A percentile compares a stretch with the other conserved stretches of the same genome.
Conservation (phyloP, 53 echinoderm and acorn worm genomes). For the Stichopus horrens region DNA sequence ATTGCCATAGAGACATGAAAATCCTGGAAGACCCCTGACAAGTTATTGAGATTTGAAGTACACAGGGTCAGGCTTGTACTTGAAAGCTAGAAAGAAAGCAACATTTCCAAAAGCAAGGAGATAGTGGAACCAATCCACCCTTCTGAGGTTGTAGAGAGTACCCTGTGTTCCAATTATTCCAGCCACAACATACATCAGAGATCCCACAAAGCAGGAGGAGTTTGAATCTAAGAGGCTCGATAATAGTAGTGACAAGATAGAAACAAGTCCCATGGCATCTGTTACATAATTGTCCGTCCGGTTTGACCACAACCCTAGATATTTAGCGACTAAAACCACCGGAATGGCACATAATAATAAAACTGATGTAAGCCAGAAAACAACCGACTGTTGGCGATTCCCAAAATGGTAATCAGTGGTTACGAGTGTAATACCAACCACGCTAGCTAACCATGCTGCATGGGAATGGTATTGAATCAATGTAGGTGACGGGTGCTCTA, state of each 20-base stretch:
- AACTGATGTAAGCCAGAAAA: slow-evolving; percentile 55
- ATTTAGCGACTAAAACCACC: slow-evolving; percentile 33
- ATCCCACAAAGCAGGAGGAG: slow-evolving; percentile 84
- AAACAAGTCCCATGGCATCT: slow-evolving; percentile 56
- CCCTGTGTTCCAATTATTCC: slow-evolving; percentile 76
- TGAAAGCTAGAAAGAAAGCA: slow-evolving; percentile 68
- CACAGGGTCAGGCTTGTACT: slow-evolving; percentile 37
- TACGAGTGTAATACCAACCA: slow-evolving; percentile 70
- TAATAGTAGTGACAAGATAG: slow-evolving; percentile 71
- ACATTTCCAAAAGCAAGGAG: slow-evolving; percentile 80
- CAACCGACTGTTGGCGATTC: slow-evolving; percentile 58
- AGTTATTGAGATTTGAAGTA: slow-evolving; percentile 19
- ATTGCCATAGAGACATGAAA: no score
- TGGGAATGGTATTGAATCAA: slow-evolving; percentile 71
- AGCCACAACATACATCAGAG: slow-evolving; percentile 66
- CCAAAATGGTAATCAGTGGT: slow-evolving; percentile 63
- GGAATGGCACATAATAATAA: slow-evolving; percentile 67
- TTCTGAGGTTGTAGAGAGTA: slow-evolving; percentile 51
- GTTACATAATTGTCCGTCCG: slow-evolving; percentile 47
- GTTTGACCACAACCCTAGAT: slow-evolving; percentile 12
- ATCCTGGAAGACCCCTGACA: no score
- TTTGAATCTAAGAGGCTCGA: slow-evolving; percentile 74
- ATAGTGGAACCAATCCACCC: slow-evolving; percentile 95
- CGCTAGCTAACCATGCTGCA: slow-evolving; percentile 71
- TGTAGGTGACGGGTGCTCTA: slow-evolving; percentile 37